Conservation (phyloP, 2,113 vertebrate species). For the Lophochroa leadbeateri region DNA sequence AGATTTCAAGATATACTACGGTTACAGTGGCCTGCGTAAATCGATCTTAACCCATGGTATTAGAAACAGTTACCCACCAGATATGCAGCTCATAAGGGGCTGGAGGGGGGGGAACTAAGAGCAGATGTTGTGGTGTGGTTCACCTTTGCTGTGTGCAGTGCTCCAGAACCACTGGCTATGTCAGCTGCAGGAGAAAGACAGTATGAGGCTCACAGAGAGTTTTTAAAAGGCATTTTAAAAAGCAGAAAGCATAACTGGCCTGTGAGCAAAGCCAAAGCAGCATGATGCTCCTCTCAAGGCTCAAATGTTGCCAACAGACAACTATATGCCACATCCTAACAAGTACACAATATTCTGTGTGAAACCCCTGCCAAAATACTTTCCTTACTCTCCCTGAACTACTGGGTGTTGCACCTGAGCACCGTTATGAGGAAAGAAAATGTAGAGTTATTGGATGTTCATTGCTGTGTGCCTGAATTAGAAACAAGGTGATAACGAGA, state of each 20-base stretch:
- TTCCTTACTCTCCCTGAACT: not conserved
- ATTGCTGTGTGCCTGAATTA: not conserved
- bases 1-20: conserved; percentile 36
- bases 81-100: not conserved
- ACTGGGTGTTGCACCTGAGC: conserved; percentile 17
- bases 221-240: not conserved
- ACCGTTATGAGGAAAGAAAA: not conserved
- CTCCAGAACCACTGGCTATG: not conserved
- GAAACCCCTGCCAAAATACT: not conserved
- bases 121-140: conserved; percentile 17
- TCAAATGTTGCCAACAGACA: not conserved
- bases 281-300: not conserved
- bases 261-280: not conserved
- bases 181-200: not conserved
- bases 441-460: not conserved
- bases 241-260: not conserved
- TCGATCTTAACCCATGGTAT: conserved; percentile 8
- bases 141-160: not conserved
- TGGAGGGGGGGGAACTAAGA: not conserved
- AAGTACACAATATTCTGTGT: not conserved
- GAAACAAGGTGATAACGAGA: conserved; percentile 45
- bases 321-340: not conserved
- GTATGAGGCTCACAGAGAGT: not conserved
- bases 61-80: conserved; percentile 26
- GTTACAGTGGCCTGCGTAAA: conserved; percentile 33